Percentiles rank a stretch among this genome's conserved stretches.
These are phyloP conservation scores for Palythoa heliodiscus DNA, from an alignment of 92 coral and sea anemone genomes.

Conservation along the genomic window DNA sequence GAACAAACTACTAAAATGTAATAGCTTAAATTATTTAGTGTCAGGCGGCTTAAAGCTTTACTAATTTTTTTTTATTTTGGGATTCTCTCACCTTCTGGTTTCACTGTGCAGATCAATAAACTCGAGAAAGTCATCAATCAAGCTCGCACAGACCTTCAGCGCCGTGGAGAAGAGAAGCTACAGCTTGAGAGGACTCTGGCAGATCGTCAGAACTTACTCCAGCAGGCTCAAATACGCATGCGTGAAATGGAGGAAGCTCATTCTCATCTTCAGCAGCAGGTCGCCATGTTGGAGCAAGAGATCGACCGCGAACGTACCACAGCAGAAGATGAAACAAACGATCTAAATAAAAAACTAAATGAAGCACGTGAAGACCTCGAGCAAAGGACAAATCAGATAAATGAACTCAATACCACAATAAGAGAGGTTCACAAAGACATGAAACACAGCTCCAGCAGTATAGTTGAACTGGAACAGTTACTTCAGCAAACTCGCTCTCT, in stretches of 20 bases:
- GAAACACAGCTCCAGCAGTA: conserved; percentile 87
- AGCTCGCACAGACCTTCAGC: conserved; percentile 67
- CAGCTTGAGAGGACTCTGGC: conserved; percentile 76
- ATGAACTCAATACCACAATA: conserved; percentile 79
- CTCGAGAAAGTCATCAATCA: conserved; percentile 76
- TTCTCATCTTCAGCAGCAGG: conserved; percentile 86
- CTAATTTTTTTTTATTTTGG: too few relatives aligned
- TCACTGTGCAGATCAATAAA: conserved; percentile 65
- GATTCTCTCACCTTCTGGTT: background rate
- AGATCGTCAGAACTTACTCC: conserved; percentile 77
- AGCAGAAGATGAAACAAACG: conserved; percentile 70
- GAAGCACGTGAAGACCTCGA: conserved; percentile 80
- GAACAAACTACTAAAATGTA: too few relatives aligned
- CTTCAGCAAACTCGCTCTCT: conserved; percentile 84
- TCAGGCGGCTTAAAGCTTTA: too few relatives aligned
- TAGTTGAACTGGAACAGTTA: conserved; percentile 93
- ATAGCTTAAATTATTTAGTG: too few relatives aligned
- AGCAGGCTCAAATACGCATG: conserved; percentile 76
- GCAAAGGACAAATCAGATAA: conserved; percentile 79
- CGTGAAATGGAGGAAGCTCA: conserved; percentile 80
- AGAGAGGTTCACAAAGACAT: conserved; percentile 93
- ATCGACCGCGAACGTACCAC: conserved; percentile 81
- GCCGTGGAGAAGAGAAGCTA: conserved; percentile 70
- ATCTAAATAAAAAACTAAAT: conserved; percentile 67
- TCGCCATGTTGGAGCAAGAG: conserved; percentile 80